These are phyloP conservation scores for Gadus chalcogrammus DNA, from an alignment of 2,113 vertebrate genomes.

Conservation along the genomic window DNA sequence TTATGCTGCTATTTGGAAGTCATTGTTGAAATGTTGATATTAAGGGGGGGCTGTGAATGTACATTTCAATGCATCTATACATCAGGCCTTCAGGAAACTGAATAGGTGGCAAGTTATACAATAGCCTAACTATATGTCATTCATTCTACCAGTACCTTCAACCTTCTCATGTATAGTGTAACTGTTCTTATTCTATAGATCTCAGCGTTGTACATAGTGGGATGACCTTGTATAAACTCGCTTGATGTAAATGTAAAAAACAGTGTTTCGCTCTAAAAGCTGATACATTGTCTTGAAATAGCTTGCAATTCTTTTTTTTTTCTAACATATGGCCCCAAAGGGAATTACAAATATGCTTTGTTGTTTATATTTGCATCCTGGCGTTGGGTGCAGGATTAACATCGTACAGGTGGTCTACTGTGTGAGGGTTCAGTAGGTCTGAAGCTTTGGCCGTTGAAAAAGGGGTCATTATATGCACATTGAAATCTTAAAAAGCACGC, in stretches of 20 bases:
- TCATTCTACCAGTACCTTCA: conserved; percentile 5
- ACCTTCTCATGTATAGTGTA: conserved; percentile 21
- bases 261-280: conserved; percentile 39
- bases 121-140: conserved; percentile 4
- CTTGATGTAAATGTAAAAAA: conserved; percentile 21
- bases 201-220: conserved; percentile 13
- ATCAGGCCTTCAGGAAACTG: conserved; percentile 7
- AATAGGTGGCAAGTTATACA: conserved; percentile 13
- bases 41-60: no score
- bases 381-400: not conserved
- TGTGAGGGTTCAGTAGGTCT: conserved; percentile 44
- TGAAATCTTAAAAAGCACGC: conserved; percentile 27
- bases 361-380: not conserved
- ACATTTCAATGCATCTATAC: no score
- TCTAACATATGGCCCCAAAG: conserved; percentile 37
- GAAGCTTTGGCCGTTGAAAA: conserved; percentile 24
- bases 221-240: conserved; percentile 38
- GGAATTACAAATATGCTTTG: conserved; percentile 35
- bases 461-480: conserved; percentile 34
- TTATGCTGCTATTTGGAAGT: no score
- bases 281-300: conserved; percentile 37
- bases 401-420: conserved; percentile 17
- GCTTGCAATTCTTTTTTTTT: conserved; percentile 35
- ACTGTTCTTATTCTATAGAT: conserved; percentile 27
- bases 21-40: no score